Evolutionary conservation across 2,113 vertebrate species (phyloP), one percentile per base, ranked within the genome.

Genomic region (Columba livia): DNA sequence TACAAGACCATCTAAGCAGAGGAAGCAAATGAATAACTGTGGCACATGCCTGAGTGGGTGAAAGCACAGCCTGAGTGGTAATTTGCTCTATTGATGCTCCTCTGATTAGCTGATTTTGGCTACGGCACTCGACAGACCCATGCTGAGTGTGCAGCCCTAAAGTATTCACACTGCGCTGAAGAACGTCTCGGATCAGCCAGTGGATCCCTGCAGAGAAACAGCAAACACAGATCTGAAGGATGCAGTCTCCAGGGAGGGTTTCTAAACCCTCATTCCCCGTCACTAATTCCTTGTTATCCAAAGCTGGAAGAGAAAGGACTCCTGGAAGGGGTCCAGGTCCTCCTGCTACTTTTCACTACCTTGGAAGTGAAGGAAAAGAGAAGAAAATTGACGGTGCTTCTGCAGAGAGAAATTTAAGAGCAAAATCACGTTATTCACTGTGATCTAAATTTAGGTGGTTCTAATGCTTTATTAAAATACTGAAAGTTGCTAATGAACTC

Each of bases 31-130:
- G 80, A 96, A 53, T 83, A 87, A 85, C 70, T 81, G 32, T 82
- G 51, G 71, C 47, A 80, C 92, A 91, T 77, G 86, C 79, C 64
- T 69, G 90, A 93, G 85, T 74, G 87, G 79, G 70, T 92, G 72
- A 61, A 92, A 93, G 88, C 16, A 4, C 31, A 70, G 92, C 73
- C 74, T 40, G 78, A 89, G 88, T 10, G 3, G 84, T 95, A 97
- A 97, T 94, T 85, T 81, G 93, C 93, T 92, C 90, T 81, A 53
- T 50, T 67, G 94, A 58, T 77, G 62, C 77, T 85, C 56, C 85
- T 89, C 86, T 96, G 94, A 95, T 96, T 93, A 97, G 93, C 85
- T 94, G 53, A 29, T 88, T 97, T 95, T 96, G 94, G 95, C 94
- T 93, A 13, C 88, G 92, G 50, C 91, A 34, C 71, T 95, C 6